Conservation (phyloP, 92 coral and sea anemone genomes). For the Parazoanthus swiftii region DNA sequence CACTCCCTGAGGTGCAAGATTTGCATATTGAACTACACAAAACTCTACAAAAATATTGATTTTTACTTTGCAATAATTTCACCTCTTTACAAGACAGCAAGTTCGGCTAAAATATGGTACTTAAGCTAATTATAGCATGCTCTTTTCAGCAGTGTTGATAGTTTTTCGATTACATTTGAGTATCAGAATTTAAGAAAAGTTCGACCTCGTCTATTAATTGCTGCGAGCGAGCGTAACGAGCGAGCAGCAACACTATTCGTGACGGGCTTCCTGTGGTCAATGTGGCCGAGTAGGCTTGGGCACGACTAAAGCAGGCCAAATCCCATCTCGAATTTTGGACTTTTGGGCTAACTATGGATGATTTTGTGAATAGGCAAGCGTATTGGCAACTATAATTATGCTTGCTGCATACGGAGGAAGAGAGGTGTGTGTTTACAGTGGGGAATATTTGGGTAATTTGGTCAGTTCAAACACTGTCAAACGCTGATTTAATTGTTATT, state of each 20-base stretch:
- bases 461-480: background rate
- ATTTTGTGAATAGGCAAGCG: conserved; percentile 7
- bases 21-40: no score
- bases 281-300: conserved; percentile 3
- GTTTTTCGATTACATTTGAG: no score
- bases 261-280: conserved; percentile 4
- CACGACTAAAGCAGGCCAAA: conserved; percentile 6
- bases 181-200: no score
- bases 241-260: background rate
- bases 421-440: background rate
- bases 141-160: no score
- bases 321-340: background rate
- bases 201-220: no score
- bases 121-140: no score
- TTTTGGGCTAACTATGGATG: conserved; percentile 8
- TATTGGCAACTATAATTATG: conserved; percentile 20
- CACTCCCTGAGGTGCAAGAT: no score
- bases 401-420: background rate
- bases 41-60: no score
- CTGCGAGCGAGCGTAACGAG: background rate
- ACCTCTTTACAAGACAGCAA: no score
- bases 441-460: conserved; percentile 5
- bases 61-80: background rate
- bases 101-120: no score
- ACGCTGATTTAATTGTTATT: no score